These are phyloP conservation scores for Pelobates fuscus DNA, from an alignment of 2,113 vertebrate species.

Conservation along the genomic window DNA sequence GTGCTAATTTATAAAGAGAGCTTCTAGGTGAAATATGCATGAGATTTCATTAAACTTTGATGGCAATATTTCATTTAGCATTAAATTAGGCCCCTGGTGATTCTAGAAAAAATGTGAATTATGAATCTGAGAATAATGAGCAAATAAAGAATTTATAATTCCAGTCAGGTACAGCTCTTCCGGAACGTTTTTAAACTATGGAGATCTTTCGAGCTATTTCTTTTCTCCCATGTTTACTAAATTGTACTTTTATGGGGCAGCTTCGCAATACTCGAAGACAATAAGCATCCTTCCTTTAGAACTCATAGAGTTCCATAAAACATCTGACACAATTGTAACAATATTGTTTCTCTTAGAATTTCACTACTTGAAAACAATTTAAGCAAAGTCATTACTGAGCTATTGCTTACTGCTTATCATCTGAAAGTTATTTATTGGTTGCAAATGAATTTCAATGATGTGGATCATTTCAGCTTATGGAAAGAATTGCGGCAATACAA, in stretches of 20 bases:
- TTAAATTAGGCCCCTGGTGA: slow-evolving; percentile 50
- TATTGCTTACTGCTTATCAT: slow-evolving; percentile 28
- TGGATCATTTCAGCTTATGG: slow-evolving; percentile 30
- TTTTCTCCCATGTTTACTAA: not conserved
- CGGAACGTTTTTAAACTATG: slow-evolving; percentile 44
- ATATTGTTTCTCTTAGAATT: slow-evolving; percentile 30
- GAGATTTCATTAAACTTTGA: slow-evolving; percentile 50
- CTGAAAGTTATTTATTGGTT: slow-evolving; percentile 41
- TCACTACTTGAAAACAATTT: slow-evolving; percentile 32
- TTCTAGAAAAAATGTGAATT: slow-evolving; percentile 44
- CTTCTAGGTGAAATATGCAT: slow-evolving; percentile 48
- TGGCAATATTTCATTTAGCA: slow-evolving; percentile 48
- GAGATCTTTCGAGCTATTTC: not conserved
- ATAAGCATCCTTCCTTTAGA: too few species aligned
- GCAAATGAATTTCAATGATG: slow-evolving; percentile 35
- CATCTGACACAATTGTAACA: slow-evolving; percentile 29
- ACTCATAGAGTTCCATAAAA: not conserved
- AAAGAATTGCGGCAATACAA: slow-evolving; percentile 35
- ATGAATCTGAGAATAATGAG: slow-evolving; percentile 42
- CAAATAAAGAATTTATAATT: slow-evolving; percentile 50
- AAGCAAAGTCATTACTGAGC: slow-evolving; percentile 30
- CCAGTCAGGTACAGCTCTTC: slow-evolving; percentile 40
- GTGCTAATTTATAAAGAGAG: slow-evolving; percentile 48
- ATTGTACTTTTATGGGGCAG: too few species aligned
- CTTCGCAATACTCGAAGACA: too few species aligned